Conservation (phyloP, 2,888 invertebrate genomes). For the Diogma glabrata region DNA sequence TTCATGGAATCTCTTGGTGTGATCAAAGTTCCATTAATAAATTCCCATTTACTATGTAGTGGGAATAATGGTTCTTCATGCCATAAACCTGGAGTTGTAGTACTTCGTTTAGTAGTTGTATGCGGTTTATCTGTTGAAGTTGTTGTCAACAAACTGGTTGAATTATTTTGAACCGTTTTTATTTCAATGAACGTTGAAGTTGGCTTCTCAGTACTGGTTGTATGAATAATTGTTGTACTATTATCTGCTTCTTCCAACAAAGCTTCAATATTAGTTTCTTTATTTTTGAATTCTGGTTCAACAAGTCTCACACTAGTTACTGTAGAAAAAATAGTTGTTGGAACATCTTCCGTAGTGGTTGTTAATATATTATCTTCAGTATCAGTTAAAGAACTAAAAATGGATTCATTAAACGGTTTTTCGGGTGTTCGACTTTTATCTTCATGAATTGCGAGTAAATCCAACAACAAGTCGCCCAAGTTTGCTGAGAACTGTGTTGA, state of each 20-base stretch:
- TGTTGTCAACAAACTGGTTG: no score
- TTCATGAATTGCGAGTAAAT: conserved; percentile 30
- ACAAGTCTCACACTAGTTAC: background rate
- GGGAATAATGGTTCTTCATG: conserved; percentile 26
- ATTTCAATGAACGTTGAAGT: background rate
- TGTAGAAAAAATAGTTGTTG: background rate
- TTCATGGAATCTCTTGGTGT: conserved; percentile 33
- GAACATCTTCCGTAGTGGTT: background rate
- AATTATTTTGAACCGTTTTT: background rate
- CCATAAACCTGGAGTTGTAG: conserved; percentile 18
- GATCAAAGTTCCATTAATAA: conserved; percentile 38
- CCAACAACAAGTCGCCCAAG: conserved; percentile 33
- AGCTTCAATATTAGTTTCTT: background rate
- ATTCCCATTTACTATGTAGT: conserved; percentile 43
- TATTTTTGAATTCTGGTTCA: background rate
- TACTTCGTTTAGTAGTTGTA: background rate
- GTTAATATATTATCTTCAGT: conserved; percentile 16
- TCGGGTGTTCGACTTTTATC: conserved; percentile 15
- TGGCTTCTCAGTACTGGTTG: no score
- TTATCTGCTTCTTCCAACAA: background rate
- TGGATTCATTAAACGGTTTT: background rate
- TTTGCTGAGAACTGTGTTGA: conserved; percentile 23
- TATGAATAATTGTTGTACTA: background rate
- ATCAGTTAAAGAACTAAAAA: conserved; percentile 13
- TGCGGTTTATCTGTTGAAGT: background rate